A percentile compares a stretch with the other conserved stretches of the same genome.
Conservation (phyloP, 2,113 vertebrate genomes). For the Scophthalmus maximus region DNA sequence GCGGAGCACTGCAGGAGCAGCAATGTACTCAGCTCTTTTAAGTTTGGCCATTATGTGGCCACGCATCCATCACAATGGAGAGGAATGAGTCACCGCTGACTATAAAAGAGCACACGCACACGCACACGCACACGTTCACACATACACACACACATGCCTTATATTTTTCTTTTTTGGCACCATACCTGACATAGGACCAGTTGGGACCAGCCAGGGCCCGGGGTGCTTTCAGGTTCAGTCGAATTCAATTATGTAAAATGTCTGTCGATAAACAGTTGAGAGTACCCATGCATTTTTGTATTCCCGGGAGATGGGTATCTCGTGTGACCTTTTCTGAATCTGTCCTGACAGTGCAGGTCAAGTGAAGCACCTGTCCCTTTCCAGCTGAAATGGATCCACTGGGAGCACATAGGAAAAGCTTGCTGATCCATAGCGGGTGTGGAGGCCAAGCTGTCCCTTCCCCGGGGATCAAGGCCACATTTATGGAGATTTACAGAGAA, state of each 20-base stretch:
- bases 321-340: conserved; percentile 53
- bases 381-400: conserved; percentile 66
- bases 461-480: conserved; percentile 68
- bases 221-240: conserved; percentile 44
- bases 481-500: conserved; percentile 68
- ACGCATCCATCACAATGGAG: conserved; percentile 49
- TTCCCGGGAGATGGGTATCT: conserved; percentile 42
- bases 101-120: conserved; percentile 39
- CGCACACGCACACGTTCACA: conserved; percentile 29
- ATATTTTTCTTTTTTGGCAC: conserved; percentile 38
- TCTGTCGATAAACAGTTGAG: conserved; percentile 42
- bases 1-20: conserved; percentile 32
- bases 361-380: conserved; percentile 74
- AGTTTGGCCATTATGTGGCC: conserved; percentile 53
- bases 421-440: conserved; percentile 56
- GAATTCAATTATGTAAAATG: conserved; percentile 60
- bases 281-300: conserved; percentile 43
- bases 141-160: conserved; percentile 17
- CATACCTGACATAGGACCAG: conserved; percentile 51
- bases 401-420: conserved; percentile 57
- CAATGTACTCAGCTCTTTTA: conserved; percentile 44
- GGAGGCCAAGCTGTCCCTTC: conserved; percentile 54
- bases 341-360: conserved; percentile 56
- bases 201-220: neutral
- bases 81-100: conserved; percentile 57